Evolutionary conservation across 2,888 invertebrate species (phyloP), one percentile per base, ranked within the genome.

Genomic region (Anthrax anthrax): DNA sequence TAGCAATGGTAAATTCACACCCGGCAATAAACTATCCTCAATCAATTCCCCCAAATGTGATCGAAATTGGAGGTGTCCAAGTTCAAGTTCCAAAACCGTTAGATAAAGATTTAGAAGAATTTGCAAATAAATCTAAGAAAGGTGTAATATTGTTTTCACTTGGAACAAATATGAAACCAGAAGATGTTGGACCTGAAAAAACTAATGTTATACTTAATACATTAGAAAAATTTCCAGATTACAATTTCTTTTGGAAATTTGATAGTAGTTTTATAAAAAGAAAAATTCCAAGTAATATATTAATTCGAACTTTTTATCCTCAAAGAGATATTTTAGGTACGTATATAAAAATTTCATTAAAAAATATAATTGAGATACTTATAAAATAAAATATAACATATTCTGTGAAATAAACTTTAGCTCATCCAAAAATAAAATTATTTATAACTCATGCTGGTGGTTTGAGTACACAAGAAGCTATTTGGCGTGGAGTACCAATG

Each of bases 311-410:
- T 29, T 75, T 74, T 73, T 50, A 72, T 32, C 72, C 74, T 0
- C 74, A 75, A 51, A 67, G 65, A 45, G 73, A 73, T 52, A 58
- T 75, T 41, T 54, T 75, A 17, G 66, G 73, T 72, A 54, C 62
- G 60, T 62, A 52, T n/a, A n/a, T n/a, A n/a, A n/a, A n/a, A n/a
- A n/a, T n/a, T n/a, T n/a, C n/a, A n/a, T n/a, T n/a, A n/a, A n/a
- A n/a, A n/a, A n/a, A n/a, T n/a, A n/a, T n/a, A n/a, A n/a, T n/a
- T n/a, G n/a, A n/a, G n/a, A n/a, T n/a, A n/a, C n/a, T n/a, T n/a
- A n/a, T 23, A 32, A 27, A 17, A 36, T 51, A 18, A 36, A 47
- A 3, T 13, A 2, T 1, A 27, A 27, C 5, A 27, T 27, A 27
- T 14, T 27, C 18, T 43, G n/a, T 37, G 17, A 18, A 18, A 32